Percentiles rank a stretch among this genome's conserved stretches.
phyloP scores from a whole-genome alignment of 1,140 invertebrate species.

The Drosophila sp. region DNA sequence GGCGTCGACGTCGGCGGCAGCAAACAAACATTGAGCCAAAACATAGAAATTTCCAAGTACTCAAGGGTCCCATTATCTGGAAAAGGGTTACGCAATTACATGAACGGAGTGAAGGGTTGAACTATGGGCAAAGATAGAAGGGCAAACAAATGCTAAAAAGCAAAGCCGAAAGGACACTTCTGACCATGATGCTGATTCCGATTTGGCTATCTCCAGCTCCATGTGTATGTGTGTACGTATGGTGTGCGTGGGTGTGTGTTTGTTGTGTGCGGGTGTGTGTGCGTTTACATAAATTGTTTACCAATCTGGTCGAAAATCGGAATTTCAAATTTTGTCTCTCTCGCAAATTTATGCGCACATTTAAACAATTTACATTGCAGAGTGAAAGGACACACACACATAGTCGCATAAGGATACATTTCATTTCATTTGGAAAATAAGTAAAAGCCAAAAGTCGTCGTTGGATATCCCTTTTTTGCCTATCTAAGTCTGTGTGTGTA shows the following conservation, averaged over 20 bases:
- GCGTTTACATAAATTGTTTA: slow-evolving; percentile 82
- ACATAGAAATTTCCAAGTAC: slow-evolving; percentile 55
- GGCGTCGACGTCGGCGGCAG: slow-evolving; percentile 7
- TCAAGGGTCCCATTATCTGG: slow-evolving; percentile 79
- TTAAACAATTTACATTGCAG: slow-evolving; percentile 78
- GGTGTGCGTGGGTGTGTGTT: slow-evolving; percentile 15
- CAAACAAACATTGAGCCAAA: slow-evolving; percentile 22
- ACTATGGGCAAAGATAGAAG: neutral
- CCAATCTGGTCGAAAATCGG: slow-evolving; percentile 81
- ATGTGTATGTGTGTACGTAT: too few relatives aligned
- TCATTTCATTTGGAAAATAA: slow-evolving; percentile 64
- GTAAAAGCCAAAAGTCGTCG: slow-evolving; percentile 39
- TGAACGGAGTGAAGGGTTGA: slow-evolving; percentile 30
- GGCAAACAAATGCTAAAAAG: slow-evolving; percentile 40
- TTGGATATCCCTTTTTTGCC: slow-evolving; percentile 2
- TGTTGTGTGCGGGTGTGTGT: slow-evolving; percentile 49
- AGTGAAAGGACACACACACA: slow-evolving; percentile 40
- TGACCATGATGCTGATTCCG: slow-evolving; percentile 62
- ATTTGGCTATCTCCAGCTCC: slow-evolving; percentile 21
- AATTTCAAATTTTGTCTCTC: slow-evolving; percentile 76
- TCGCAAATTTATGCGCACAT: slow-evolving; percentile 79
- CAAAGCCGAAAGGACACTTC: slow-evolving; percentile 69
- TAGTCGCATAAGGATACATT: slow-evolving; percentile 64
- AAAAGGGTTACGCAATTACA: slow-evolving; percentile 82
- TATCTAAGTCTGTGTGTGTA: neutral